Evolutionary conservation across 92 coral and sea anemone genomes (phyloP), one percentile per base, ranked within the genome.

Genomic region (Phenganax stokvisi): DNA sequence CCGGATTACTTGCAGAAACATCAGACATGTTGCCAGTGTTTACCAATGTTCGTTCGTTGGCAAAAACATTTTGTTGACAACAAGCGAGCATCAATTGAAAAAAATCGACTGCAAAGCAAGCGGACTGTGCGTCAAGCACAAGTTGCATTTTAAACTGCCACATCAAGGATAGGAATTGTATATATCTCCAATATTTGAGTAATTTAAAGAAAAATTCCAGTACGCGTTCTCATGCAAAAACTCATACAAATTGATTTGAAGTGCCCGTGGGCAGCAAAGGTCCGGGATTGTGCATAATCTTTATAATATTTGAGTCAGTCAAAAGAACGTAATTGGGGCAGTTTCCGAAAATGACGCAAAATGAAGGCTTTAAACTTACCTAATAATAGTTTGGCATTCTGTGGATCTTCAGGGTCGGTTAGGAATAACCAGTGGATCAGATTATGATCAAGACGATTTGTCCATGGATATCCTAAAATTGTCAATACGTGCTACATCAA

Each of bases 351-450:
- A 61, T 15, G 25, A 6, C 0, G 25, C 8, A 5, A 12, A 61
- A 15, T 28, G 28, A 5, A 28, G 6, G n/a, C 6, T 17, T 7
- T 28, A 64, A 53, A 27, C 88, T 71, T 83, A 92, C 97, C 90
- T 60, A 94, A 30, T 25, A 94, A 87, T 30, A 90, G 84, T 81
- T 82, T 94, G 51, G 97, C 87, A 72, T 92, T 92, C n/a, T 91
- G 92, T n/a, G 94, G 98, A 60, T 87, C 90, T 20, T 81, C 84
- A 56, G 92, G 96, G 68, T 94, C 98, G 20, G 98, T 94, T 44
- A 94, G 92, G 72, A 86, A 94, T 73, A 94, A 79, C 98, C 98
- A 94, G 87, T 94, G 98, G 63, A 89, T 88, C 6, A 94, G 92
- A 81, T 94, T 94, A 54, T 92, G 87, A 77, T 94, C 92, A 62